phyloP scores from a whole-genome alignment of 2,113 vertebrate species.

The Raphicerus campestris region DNA sequence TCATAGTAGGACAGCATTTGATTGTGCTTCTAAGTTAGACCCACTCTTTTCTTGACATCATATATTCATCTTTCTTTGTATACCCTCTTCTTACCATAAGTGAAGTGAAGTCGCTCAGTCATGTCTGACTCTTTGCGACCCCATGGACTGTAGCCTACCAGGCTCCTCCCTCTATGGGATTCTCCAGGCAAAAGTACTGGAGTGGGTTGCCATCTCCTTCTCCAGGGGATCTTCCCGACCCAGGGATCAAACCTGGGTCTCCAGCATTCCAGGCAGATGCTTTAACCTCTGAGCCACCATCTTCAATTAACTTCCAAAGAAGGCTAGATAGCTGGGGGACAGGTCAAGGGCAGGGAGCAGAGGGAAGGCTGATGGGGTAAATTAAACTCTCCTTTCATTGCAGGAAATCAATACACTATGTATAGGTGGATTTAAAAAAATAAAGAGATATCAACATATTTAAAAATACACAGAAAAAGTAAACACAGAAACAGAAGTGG shows the following conservation, averaged over 20 bases:
- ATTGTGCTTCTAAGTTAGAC: neutral
- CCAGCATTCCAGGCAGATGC: no score
- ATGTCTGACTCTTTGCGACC: rapidly evolving
- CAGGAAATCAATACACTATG: neutral
- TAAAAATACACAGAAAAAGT: neutral
- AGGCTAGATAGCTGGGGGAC: neutral
- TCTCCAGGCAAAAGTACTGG: no score
- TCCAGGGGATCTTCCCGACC: no score
- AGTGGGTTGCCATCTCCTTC: no score
- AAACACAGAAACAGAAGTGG: neutral
- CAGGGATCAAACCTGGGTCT: no score
- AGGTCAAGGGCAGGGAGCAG: neutral
- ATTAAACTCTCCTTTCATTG: neutral
- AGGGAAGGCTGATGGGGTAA: neutral
- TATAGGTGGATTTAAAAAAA: neutral
- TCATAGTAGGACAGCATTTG: neutral
- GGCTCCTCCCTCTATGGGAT: no score
- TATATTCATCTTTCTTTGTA: neutral
- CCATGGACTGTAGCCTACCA: no score
- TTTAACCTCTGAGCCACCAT: neutral
- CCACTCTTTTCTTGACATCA: neutral
- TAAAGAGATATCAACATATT: neutral
- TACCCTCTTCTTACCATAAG: neutral
- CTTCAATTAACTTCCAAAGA: neutral
- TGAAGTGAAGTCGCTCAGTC: no score